phyloP scores from a whole-genome alignment of 2,888 invertebrate species.

The Tuta absoluta region DNA sequence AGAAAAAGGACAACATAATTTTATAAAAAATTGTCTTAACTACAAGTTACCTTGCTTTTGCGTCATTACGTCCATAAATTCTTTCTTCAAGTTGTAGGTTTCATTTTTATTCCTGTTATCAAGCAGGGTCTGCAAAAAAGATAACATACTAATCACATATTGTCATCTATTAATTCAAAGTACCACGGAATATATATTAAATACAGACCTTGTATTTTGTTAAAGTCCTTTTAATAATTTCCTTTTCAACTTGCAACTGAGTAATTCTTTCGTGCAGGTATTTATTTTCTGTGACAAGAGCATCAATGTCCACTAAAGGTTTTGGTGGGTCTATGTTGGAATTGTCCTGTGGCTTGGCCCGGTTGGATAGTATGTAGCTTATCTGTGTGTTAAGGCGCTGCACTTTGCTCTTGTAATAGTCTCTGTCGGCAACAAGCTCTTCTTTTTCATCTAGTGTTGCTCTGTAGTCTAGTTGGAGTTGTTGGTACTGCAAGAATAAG shows the following conservation, averaged over 20 bases:
- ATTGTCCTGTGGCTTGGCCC: slow-evolving; percentile 52
- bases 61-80: slow-evolving; percentile 86
- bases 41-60: slow-evolving; percentile 93
- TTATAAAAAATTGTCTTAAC: too few species aligned
- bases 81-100: slow-evolving; percentile 84
- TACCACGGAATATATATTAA: not conserved
- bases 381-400: slow-evolving; percentile 91
- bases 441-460: slow-evolving; percentile 92
- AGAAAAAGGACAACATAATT: too few species aligned
- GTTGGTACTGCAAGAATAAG: slow-evolving; percentile 81
- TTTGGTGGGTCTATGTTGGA: slow-evolving; percentile 51
- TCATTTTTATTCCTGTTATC: slow-evolving; percentile 88
- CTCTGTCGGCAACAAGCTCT: slow-evolving; percentile 89
- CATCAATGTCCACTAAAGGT: slow-evolving; percentile 88
- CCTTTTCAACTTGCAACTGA: slow-evolving; percentile 89
- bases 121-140: slow-evolving; percentile 82
- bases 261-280: slow-evolving; percentile 90
- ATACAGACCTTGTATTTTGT: slow-evolving; percentile 86
- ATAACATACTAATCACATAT: not conserved
- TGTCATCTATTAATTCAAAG: not conserved
- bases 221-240: slow-evolving; percentile 86
- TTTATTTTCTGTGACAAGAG: slow-evolving; percentile 90
- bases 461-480: slow-evolving; percentile 88
- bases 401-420: slow-evolving; percentile 91
- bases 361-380: slow-evolving; percentile 82